Base-by-base conservation (phyloP, 2,888 invertebrate species). In the Acleris cristana region DNA sequence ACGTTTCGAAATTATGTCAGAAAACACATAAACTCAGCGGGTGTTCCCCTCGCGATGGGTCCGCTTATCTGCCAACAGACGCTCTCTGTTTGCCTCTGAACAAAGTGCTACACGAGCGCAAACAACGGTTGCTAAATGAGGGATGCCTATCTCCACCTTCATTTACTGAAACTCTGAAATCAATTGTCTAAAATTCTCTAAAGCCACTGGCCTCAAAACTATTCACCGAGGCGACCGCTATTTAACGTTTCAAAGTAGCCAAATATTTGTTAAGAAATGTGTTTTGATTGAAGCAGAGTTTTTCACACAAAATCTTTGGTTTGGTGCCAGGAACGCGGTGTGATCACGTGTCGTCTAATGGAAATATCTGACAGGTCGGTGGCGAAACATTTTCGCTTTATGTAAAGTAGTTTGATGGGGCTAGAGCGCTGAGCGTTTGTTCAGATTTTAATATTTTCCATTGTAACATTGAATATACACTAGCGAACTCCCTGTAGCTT, bases 11-110 rank as follows among this genome's bases (percentile, higher is more conserved):
- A 74, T 71, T 19, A 70, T 71, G 73, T 68, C 67, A 71, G 68
- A 60, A 56, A 53, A 65, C 69, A 64, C 65, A 65, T 60, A 61
- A 66, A 61, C 59, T 23, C 64, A n/a, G 60, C 51, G 69, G 68
- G 61, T 70, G 76, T 76, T 79, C 76, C 79, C 73, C 71, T 74
- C 72, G 69, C 66, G 67, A 76, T 70, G 72, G 76, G 76, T 69
- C 69, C 74, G 81, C 82, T 87, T 87, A 86, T 86, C 85, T 75
- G 78, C 65, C 76, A 74, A 73, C 79, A 83, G 76, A 79, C 83
- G 75, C 72, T 76, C 78, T 79, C 76, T 87, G 83, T 86, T 86
- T 85, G 81, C 78, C 74, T 76, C 77, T 73, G 74, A 84, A 83
- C 84, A 85, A 83, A 82, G 79, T 79, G 74, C 77, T 75, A 79